Percentiles rank a stretch among this genome's conserved stretches.
phyloP scores from a whole-genome alignment of 2,888 invertebrate genomes.

The Dione juno region DNA sequence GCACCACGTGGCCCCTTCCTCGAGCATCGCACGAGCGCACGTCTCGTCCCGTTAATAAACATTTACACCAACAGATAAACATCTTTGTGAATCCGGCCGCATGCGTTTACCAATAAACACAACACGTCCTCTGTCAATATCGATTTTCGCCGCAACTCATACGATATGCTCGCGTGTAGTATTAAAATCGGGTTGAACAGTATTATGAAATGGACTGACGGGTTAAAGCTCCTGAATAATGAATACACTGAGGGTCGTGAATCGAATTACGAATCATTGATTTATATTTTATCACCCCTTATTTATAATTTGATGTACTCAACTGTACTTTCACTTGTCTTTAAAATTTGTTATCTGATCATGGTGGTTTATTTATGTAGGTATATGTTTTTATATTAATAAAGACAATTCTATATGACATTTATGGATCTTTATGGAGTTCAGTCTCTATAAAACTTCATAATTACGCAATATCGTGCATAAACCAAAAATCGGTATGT shows the following conservation, averaged over 20 bases:
- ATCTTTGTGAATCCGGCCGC: slow-evolving; percentile 56
- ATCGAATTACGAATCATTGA: slow-evolving; percentile 55
- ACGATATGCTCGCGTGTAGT: slow-evolving; percentile 33
- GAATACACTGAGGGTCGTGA: slow-evolving; percentile 65
- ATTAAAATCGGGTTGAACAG: slow-evolving; percentile 47
- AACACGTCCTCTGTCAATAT: slow-evolving; percentile 52
- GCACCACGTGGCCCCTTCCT: slow-evolving; percentile 48
- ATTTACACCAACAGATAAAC: slow-evolving; percentile 61
- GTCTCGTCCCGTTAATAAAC: slow-evolving; percentile 61
- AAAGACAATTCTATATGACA: background rate
- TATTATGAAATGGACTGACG: slow-evolving; percentile 50
- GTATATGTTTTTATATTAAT: no score
- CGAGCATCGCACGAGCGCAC: slow-evolving; percentile 46
- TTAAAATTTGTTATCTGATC: background rate
- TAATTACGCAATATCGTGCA: slow-evolving; percentile 36
- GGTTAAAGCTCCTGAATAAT: slow-evolving; percentile 71
- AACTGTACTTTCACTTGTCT: background rate
- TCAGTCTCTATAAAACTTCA: slow-evolving; percentile 1
- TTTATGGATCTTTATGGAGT: background rate
- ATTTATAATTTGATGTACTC: background rate
- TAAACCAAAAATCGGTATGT: slow-evolving; percentile 44
- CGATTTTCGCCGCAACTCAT: slow-evolving; percentile 38
- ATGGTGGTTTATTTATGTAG: background rate
- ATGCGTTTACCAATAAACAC: slow-evolving; percentile 53
- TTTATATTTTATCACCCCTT: slow-evolving; percentile 39